A percentile compares a stretch with the other conserved stretches of the same genome.
These are phyloP conservation scores for Arctia plantaginis DNA, from an alignment of 2,888 invertebrate genomes.

Conservation along the genomic window DNA sequence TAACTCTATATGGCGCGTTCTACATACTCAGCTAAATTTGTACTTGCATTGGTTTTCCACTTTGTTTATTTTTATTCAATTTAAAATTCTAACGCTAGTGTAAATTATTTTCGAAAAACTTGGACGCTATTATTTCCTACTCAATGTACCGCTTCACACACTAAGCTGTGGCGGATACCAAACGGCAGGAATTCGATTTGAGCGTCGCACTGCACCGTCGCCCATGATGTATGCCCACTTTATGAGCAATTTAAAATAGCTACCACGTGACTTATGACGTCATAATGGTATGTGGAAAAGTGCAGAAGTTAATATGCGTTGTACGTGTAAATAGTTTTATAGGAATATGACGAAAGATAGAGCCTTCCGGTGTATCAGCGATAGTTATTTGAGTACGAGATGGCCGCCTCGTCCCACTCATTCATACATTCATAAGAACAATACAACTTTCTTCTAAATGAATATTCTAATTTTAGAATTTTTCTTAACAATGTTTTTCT, in stretches of 20 bases:
- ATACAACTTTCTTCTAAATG: too few relatives aligned
- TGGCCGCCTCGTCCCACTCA: not conserved
- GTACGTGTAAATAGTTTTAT: not conserved
- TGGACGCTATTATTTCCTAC: not conserved
- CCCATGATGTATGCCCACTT: slow-evolving; percentile 68
- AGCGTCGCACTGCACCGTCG: slow-evolving; percentile 53
- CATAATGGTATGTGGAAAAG: slow-evolving; percentile 50
- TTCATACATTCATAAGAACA: too few relatives aligned
- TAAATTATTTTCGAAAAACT: not conserved
- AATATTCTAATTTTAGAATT: not conserved
- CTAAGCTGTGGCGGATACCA: slow-evolving; percentile 22
- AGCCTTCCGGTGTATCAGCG: too few relatives aligned
- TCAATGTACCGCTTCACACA: not conserved
- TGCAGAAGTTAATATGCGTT: not conserved
- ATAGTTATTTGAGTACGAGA: not conserved
- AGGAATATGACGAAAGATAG: not conserved
- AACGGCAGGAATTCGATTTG: slow-evolving; percentile 66
- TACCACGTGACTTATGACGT: slow-evolving; percentile 66
- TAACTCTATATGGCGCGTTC: not conserved
- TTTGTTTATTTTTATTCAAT: not conserved
- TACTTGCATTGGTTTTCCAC: not conserved
- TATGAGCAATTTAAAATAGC: slow-evolving; percentile 73
- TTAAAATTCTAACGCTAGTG: not conserved
- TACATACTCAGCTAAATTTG: not conserved
- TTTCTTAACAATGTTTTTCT: not conserved